phyloP scores from a whole-genome alignment of 2,888 invertebrate genomes.

The Isotomurus palustris region DNA sequence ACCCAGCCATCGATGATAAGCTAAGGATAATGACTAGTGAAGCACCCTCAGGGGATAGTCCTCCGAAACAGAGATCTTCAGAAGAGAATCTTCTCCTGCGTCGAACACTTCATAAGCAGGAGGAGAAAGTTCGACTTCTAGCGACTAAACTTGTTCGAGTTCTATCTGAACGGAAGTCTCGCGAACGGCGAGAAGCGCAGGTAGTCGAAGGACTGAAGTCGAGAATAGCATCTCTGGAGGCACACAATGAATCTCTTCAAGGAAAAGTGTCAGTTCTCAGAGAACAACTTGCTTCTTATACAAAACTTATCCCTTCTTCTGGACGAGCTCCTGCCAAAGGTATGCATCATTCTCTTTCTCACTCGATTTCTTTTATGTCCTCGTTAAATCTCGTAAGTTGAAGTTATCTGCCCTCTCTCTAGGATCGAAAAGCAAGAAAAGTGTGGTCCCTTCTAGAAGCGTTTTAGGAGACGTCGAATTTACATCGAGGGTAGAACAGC shows the following conservation, averaged over 20 bases:
- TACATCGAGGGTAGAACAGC: conserved; percentile 28
- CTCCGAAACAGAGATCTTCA: too few species aligned
- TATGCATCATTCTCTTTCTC: conserved; percentile 10
- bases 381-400: too few species aligned
- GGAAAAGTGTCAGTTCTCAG: conserved; percentile 36
- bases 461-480: conserved; percentile 16
- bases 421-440: too few species aligned
- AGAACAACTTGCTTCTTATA: conserved; percentile 39
- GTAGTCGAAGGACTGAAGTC: conserved; percentile 34
- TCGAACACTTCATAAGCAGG: conserved; percentile 32
- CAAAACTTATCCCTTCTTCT: conserved; percentile 30
- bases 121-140: conserved; percentile 38
- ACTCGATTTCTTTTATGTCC: too few species aligned
- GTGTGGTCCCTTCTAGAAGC: background rate
- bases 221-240: conserved; percentile 37
- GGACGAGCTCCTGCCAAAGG: conserved; percentile 21
- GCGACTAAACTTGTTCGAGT: conserved; percentile 39
- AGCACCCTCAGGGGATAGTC: too few species aligned
- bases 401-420: too few species aligned
- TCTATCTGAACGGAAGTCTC: conserved; percentile 28
- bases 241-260: conserved; percentile 32
- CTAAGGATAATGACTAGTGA: too few species aligned
- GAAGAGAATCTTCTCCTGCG: conserved; percentile 38
- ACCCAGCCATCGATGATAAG: too few species aligned
- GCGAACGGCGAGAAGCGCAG: conserved; percentile 31